Evolutionary conservation across 1,140 invertebrate genomes (phyloP).

Genomic region (Bombus terrestris): DNA sequence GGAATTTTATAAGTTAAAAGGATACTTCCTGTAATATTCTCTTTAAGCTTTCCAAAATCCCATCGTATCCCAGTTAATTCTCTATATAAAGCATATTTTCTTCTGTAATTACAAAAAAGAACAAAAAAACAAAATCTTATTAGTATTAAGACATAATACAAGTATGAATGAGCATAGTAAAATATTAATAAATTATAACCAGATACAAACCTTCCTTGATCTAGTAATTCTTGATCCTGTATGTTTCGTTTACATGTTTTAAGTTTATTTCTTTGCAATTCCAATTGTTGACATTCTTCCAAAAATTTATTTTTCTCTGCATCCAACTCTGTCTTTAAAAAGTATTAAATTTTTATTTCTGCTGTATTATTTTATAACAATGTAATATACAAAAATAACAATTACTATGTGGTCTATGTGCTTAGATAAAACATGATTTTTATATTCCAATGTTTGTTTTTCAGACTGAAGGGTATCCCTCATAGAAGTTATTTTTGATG

Average conservation of each 20-base stretch:
- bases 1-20: slow-evolving; percentile 29
- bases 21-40: slow-evolving; percentile 55
- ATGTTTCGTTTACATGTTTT: slow-evolving; percentile 53
- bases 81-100: slow-evolving; percentile 50
- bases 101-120: slow-evolving; percentile 36
- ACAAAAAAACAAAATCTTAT: background rate
- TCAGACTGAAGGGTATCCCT: slow-evolving; percentile 5
- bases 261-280: slow-evolving; percentile 50
- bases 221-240: slow-evolving; percentile 55
- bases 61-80: slow-evolving; percentile 49
- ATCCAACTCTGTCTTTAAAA: slow-evolving; percentile 50
- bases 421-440: slow-evolving; percentile 31
- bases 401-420: slow-evolving; percentile 32
- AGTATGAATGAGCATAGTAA: background rate
- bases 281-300: slow-evolving; percentile 41
- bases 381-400: background rate
- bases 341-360: background rate
- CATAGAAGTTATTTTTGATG: slow-evolving; percentile 15
- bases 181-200: background rate
- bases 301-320: slow-evolving; percentile 49
- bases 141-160: background rate
- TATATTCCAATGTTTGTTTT: slow-evolving; percentile 32
- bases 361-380: background rate
- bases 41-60: slow-evolving; percentile 36
- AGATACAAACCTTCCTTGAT: slow-evolving; percentile 61